These are phyloP conservation scores for Onychostruthus taczanowskii DNA, from an alignment of 2,113 vertebrate genomes.

Conservation along the genomic window DNA sequence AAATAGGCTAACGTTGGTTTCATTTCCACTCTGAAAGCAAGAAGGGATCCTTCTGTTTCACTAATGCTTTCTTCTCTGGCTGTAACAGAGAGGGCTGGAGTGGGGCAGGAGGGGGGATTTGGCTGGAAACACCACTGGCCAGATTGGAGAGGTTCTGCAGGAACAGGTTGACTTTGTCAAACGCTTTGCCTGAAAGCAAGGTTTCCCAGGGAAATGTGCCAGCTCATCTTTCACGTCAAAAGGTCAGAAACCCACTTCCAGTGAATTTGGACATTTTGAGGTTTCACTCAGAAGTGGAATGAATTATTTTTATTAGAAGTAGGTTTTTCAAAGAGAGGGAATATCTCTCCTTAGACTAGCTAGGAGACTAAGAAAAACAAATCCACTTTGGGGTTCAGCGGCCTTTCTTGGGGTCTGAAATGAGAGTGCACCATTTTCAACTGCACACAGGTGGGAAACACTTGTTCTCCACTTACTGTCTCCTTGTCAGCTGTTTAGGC, in stretches of 20 bases:
- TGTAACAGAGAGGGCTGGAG: slow-evolving; percentile 25
- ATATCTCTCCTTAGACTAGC: background rate
- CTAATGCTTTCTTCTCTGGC: background rate
- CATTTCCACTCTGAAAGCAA: slow-evolving; percentile 50
- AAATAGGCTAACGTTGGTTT: slow-evolving; percentile 48
- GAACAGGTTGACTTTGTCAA: slow-evolving; percentile 65
- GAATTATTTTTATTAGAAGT: slow-evolving; percentile 53
- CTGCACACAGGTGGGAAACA: background rate
- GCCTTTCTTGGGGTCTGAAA: background rate
- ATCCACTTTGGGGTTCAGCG: background rate
- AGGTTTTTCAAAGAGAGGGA: slow-evolving; percentile 22
- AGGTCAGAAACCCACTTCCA: slow-evolving; percentile 66
- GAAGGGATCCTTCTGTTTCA: slow-evolving; percentile 52
- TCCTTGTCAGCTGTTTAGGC: background rate
- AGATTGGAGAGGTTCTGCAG: background rate
- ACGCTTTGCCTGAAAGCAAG: slow-evolving; percentile 18
- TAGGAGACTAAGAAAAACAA: background rate
- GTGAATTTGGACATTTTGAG: slow-evolving; percentile 47
- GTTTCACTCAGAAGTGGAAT: slow-evolving; percentile 28
- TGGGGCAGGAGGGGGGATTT: background rate
- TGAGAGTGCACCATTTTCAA: background rate
- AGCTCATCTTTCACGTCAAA: slow-evolving; percentile 41
- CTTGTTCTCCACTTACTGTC: background rate
- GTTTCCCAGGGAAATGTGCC: slow-evolving; percentile 58
- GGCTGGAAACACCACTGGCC: background rate